Base-by-base conservation (phyloP, 2,888 invertebrate genomes). In the Mellilla xanthometata region DNA sequence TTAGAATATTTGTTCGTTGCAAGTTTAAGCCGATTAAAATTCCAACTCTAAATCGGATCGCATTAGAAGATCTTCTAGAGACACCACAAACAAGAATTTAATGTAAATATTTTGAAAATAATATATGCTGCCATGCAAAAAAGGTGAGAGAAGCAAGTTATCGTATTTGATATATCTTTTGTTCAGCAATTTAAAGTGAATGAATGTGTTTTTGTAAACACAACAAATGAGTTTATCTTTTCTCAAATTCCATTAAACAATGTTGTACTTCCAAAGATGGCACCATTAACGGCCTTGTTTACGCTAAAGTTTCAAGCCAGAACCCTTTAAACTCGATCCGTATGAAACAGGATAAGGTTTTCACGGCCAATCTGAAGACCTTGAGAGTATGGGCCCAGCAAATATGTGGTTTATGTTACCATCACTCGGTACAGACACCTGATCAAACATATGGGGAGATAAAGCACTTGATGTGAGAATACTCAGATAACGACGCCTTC, bases 391-490 rank as follows among this genome's bases (percentile, higher is more conserved):
- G 34, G 45, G 50, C 59, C 63, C 53, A 58, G 54, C 62, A 73
- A 66, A 68, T 68, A 72, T 72, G 66, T 74, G 69, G 71, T 67
- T 72, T 65, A 71, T 68, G 65, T 77, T 72, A 68, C 74, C 69
- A 70, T 75, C 68, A 48, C 32, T 38, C 36, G 15, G 38, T 42
- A 63, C 62, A 62, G 69, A 73, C 89, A 89, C 88, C 89, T 88
- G 88, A 86, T 85, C 81, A 89, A 89, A 89, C 81, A 89, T 75
- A 72, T 75, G 80, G 76, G 72, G 62, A 74, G 88, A 88, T 87
- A 88, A 85, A 77, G 76, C 87, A 88, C 89, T 87, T 87, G 86
- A 86, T 85, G 81, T 79, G 76, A 75, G 75, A 75, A 76, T 73
- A 60, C 55, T 68, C 68, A 80, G 86, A 86, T 86, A 87, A 82